These are phyloP conservation scores for Thysanoteuthis rhombus DNA, from an alignment of 2,888 invertebrate species.

Conservation along the genomic window DNA sequence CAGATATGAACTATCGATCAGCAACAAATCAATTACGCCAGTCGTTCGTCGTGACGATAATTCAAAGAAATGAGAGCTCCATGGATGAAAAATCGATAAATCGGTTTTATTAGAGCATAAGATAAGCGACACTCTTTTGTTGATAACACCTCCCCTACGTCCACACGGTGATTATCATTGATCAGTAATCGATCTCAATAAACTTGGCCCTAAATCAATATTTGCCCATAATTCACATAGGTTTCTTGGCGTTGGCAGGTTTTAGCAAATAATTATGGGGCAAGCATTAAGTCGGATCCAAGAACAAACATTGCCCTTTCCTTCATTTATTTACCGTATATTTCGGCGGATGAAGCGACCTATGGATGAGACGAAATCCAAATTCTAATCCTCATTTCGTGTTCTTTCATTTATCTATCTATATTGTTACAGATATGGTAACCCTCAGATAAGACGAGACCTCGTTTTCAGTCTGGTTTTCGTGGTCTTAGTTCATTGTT, in stretches of 20 bases:
- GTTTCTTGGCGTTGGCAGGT: not conserved
- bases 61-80: not conserved
- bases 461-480: too few relatives aligned
- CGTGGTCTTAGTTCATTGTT: too few relatives aligned
- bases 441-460: too few relatives aligned
- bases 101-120: not conserved
- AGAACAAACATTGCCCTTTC: too few relatives aligned
- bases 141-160: not conserved
- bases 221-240: not conserved
- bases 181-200: not conserved
- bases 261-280: not conserved
- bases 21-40: not conserved
- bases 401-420: too few relatives aligned
- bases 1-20: not conserved
- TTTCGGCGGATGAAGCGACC: too few relatives aligned
- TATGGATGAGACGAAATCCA: too few relatives aligned
- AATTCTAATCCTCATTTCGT: too few relatives aligned
- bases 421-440: too few relatives aligned
- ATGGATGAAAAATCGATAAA: not conserved
- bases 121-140: not conserved
- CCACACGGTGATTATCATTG: not conserved
- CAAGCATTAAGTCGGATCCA: not conserved
- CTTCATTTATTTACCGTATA: too few relatives aligned
- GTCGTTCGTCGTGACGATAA: not conserved
- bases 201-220: not conserved